A percentile compares a stretch with the other conserved stretches of the same genome.
These are phyloP conservation scores for Zootoca vivipara DNA, from an alignment of 2,113 vertebrate species.

Conservation along the genomic window DNA sequence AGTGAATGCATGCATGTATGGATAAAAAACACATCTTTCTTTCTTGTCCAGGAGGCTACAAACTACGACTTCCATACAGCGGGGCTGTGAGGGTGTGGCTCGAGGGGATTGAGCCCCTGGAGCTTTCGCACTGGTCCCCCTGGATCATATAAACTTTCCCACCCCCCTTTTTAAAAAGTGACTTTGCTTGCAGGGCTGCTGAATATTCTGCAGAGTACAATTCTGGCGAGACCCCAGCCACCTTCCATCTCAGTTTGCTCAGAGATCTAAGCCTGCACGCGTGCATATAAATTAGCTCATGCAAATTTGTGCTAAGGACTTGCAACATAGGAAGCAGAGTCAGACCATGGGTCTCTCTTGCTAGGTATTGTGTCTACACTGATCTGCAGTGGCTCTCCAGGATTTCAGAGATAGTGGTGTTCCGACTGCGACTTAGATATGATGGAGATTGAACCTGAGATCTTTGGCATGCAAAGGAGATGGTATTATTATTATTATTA, in stretches of 20 bases:
- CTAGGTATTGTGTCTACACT: no score
- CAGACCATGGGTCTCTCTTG: no score
- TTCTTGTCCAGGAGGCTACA: background rate
- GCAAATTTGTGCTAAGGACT: background rate
- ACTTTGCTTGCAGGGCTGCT: background rate
- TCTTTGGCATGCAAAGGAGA: no score
- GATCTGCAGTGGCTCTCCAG: no score
- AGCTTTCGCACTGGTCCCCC: background rate
- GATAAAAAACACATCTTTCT: background rate
- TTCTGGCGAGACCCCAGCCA: background rate
- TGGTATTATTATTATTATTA: no score
- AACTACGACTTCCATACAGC: background rate
- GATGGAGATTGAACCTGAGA: no score
- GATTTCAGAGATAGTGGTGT: no score
- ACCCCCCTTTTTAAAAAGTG: no score
- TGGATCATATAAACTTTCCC: background rate
- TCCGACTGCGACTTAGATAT: no score
- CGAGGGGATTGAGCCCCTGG: no score
- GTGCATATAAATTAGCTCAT: background rate
- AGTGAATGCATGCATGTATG: slow-evolving; percentile 36
- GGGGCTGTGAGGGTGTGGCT: background rate
- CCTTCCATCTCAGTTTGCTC: background rate
- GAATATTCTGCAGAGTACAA: background rate
- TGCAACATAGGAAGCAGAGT: no score
- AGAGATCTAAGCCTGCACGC: background rate